Percentiles rank a stretch among this genome's conserved stretches.
Evolutionary conservation across 2,113 vertebrate genomes (phyloP).

Genomic region (Pollachius pollachius): DNA sequence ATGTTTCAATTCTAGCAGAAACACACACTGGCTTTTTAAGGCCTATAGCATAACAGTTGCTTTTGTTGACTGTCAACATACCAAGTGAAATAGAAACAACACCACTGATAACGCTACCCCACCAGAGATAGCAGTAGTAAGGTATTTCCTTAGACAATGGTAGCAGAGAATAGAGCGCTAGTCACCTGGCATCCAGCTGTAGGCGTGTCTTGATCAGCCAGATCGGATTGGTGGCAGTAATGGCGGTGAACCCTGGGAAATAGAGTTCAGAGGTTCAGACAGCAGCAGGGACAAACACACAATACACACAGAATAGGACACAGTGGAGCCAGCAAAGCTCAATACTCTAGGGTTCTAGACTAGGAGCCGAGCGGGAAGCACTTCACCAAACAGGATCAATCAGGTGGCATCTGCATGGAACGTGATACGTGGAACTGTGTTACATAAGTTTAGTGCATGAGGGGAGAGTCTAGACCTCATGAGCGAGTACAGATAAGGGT

Average conservation of each 20-base stretch:
- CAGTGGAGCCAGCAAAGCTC: conserved; percentile 33
- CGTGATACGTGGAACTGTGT: not conserved
- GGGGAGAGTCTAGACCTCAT: no score
- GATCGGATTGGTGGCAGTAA: conserved; percentile 97
- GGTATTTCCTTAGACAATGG: not conserved
- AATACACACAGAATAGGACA: conserved; percentile 12
- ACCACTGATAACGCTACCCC: not conserved
- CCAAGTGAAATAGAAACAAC: no score
- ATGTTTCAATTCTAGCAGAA: no score
- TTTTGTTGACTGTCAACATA: no score
- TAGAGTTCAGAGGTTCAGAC: conserved; percentile 67
- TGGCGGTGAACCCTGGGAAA: conserved; percentile 95
- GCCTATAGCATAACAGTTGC: no score
- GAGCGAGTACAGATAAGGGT: not conserved
- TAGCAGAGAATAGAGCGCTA: not conserved
- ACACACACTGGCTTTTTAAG: no score
- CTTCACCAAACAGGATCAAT: conserved; percentile 55
- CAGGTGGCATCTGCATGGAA: conserved; percentile 4
- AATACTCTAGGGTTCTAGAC: conserved; percentile 25
- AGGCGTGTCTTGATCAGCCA: conserved; percentile 98
- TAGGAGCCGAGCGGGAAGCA: conserved; percentile 47
- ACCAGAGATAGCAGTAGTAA: not conserved
- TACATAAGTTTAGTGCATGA: no score
- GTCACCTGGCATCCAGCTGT: conserved; percentile 95
- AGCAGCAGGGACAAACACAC: conserved; percentile 29